These are phyloP conservation scores for Chinchilla lanigera DNA, from an alignment of 2,113 vertebrate species.

Conservation along the genomic window DNA sequence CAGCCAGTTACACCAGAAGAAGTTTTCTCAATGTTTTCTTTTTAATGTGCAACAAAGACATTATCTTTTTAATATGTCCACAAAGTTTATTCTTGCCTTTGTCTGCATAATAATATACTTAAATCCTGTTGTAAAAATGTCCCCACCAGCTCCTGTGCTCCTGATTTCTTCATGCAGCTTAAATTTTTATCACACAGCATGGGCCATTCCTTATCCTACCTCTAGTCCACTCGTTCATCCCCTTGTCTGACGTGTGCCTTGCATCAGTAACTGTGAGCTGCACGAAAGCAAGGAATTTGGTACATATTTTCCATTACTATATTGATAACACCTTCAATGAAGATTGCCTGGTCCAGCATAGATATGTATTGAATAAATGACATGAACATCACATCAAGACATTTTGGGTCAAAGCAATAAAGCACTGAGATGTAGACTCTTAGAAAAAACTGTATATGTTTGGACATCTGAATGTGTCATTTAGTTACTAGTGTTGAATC, in stretches of 20 bases:
- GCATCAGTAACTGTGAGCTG: background rate
- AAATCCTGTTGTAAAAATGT: background rate
- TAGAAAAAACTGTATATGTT: background rate
- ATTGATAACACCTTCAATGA: background rate
- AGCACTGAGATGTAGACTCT: background rate
- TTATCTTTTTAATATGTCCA: background rate
- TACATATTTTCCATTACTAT: background rate
- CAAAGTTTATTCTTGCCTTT: background rate
- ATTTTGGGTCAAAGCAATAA: background rate
- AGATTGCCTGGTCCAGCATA: background rate
- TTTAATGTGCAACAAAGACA: background rate
- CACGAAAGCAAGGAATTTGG: background rate
- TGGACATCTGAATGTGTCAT: background rate
- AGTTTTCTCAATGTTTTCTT: background rate
- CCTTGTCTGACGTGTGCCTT: background rate
- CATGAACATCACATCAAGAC: background rate
- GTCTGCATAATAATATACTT: background rate
- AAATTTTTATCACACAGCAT: background rate
- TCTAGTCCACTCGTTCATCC: background rate
- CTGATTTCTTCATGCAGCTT: background rate
- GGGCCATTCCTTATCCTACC: background rate
- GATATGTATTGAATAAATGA: background rate
- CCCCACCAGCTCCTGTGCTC: background rate
- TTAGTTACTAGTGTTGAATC: background rate
- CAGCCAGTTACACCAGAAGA: background rate